phyloP scores from a whole-genome alignment of 2,888 invertebrate species.

The Steinernema hermaphroditum region DNA sequence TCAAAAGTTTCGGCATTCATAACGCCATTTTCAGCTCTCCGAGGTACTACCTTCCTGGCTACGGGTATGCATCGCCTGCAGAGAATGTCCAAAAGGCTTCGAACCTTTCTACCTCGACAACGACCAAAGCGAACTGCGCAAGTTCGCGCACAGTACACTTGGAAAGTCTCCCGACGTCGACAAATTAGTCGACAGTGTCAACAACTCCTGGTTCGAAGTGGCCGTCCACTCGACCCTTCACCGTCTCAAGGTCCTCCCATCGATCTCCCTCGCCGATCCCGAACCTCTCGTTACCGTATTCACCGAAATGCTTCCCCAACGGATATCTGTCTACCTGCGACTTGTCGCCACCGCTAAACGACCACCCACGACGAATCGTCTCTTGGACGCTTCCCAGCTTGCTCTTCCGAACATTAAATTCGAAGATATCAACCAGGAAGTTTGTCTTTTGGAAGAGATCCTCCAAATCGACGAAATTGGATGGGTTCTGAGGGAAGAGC shows the following conservation, averaged over 20 bases:
- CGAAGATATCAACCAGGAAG: slow-evolving; percentile 21
- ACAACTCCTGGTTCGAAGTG: slow-evolving; percentile 1
- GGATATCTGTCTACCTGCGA: slow-evolving; percentile 11
- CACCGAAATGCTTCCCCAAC: slow-evolving; percentile 1
- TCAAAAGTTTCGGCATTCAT: too few relatives aligned
- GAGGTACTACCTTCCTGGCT: slow-evolving; percentile 11
- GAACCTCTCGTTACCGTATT: slow-evolving; percentile 18
- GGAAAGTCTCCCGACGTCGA: slow-evolving; percentile 4
- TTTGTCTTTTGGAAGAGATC: not conserved
- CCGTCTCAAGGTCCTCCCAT: slow-evolving; percentile 1
- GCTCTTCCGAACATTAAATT: slow-evolving; percentile 15
- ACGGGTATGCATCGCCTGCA: not conserved
- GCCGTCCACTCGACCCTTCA: slow-evolving; percentile 4
- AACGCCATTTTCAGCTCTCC: slow-evolving; percentile 2
- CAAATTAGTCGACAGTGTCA: not conserved
- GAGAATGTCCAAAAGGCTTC: slow-evolving; percentile 1
- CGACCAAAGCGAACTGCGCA: not conserved
- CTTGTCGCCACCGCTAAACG: slow-evolving; percentile 10
- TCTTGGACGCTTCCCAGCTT: slow-evolving; percentile 23
- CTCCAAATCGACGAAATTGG: not conserved
- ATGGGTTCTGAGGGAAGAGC: slow-evolving; percentile 9
- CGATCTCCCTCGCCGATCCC: not conserved
- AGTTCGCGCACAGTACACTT: slow-evolving; percentile 19
- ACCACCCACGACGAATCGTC: slow-evolving; percentile 28
- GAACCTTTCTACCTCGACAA: not conserved